Base-by-base conservation (phyloP, 1,140 invertebrate species). In the Rhopalosiphum padi region DNA sequence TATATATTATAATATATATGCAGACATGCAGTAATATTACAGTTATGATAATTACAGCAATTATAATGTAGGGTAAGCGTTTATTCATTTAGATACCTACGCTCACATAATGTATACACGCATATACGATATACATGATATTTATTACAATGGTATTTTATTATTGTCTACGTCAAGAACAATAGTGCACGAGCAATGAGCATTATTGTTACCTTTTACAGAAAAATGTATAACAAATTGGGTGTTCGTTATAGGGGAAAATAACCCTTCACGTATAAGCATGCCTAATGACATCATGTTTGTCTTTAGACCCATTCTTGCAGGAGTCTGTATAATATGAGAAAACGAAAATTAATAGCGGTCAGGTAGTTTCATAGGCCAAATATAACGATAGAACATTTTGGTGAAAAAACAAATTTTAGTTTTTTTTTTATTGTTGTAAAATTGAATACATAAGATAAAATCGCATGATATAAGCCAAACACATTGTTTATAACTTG, bases 281-380 rank as follows among this genome's bases (percentile, higher is more conserved):
- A 83, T 83, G 90, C 86, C 77, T 93, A 93, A 93, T 55, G 91
- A 93, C 48, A 86, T 85, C 46, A 22, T 93, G 82, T 93, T 92
- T 92, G 91, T 92, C 91, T 92, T 93, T 86, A 93, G 35, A 21
- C 46, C 82, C 23, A 25, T 85, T 9, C 11, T 25, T n/a, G 2
- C 5, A 37, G 21, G 35, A 51, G 77, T 55, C n/a, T 60, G 91
- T 92, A 51, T 83, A 51, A 53, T 68, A 68, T 22, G 48, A 53
- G 77, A 53, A 85, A 93, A 93, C n/a, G 46, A 93, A 93, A 93
- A 85, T 93, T 51, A 93, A 93, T 93, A 41, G 91, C n/a, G 77
- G 82, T 93, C 35, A 92, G 60, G 68, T 92, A 82, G 46, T 53
- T 1, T 22, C 51, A 8, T 68, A 43, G 37, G 37, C 15, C n/a